phyloP scores from a whole-genome alignment of 2,888 invertebrate species.

The Pristionchus entomophagus region DNA sequence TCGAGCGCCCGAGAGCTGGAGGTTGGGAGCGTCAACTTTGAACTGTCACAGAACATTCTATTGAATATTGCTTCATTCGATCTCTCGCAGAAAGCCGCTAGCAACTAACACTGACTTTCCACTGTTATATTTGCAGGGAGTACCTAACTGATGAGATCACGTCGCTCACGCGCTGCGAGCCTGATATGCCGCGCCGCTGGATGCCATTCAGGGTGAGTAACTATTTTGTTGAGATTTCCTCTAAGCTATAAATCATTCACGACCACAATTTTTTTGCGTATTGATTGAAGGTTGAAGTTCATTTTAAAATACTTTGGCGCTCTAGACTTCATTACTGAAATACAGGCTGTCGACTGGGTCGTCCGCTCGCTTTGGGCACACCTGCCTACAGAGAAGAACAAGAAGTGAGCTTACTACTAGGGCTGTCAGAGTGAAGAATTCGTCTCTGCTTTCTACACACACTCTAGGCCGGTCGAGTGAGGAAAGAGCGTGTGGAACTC shows the following conservation, averaged over 20 bases:
- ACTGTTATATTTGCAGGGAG: no score
- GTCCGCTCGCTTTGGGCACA: background rate
- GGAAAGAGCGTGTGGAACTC: no score
- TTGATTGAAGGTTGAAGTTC: no score
- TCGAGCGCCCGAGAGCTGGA: background rate
- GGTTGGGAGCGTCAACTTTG: background rate
- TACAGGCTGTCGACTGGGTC: background rate
- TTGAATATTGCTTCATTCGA: background rate
- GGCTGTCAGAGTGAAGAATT: no score
- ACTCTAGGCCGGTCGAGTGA: no score
- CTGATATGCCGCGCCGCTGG: background rate
- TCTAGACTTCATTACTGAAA: no score
- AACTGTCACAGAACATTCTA: background rate
- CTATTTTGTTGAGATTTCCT: background rate
- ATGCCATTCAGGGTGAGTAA: background rate
- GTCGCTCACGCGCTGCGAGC: background rate
- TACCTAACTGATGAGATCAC: no score
- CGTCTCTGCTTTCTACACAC: no score
- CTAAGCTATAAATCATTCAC: no score
- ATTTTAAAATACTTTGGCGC: no score
- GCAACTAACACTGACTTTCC: background rate
- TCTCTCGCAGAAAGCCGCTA: background rate
- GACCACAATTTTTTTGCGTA: no score
- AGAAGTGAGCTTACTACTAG: no score
- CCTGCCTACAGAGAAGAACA: background rate